These are phyloP conservation scores for Diadema setosum DNA, from an alignment of 35 echinoderm and acorn worm species.

Conservation along the genomic window DNA sequence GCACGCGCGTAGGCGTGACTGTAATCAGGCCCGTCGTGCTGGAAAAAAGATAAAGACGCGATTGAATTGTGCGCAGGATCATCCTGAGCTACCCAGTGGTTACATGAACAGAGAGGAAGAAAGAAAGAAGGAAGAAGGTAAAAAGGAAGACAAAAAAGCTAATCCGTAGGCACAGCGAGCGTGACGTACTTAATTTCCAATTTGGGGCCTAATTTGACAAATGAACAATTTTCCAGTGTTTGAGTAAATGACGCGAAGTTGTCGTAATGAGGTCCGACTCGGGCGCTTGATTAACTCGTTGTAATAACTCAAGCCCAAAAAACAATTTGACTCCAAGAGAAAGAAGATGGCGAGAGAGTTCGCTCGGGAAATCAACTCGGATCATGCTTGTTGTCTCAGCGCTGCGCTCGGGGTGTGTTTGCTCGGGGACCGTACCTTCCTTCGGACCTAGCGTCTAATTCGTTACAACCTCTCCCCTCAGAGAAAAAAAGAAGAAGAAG, in stretches of 20 bases:
- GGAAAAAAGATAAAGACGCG: neutral
- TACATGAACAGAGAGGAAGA: neutral
- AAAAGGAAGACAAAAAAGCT: neutral
- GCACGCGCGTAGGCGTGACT: neutral
- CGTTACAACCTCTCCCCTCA: neutral
- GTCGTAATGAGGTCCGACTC: constrained; percentile 20
- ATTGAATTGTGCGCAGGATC: neutral
- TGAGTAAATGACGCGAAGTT: constrained; percentile 5
- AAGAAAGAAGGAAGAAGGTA: too few species aligned
- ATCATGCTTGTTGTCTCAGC: constrained; percentile 10
- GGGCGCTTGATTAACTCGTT: constrained; percentile 16
- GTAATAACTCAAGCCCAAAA: constrained; percentile 20
- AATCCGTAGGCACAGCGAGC: neutral
- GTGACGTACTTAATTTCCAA: constrained; percentile 35
- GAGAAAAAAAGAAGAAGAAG: too few species aligned
- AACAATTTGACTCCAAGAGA: neutral
- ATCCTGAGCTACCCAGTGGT: neutral
- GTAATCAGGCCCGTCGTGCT: neutral
- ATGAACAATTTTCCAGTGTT: constrained; percentile 27
- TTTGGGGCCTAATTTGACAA: constrained; percentile 21
- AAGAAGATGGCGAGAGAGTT: neutral
- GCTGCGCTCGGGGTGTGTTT: neutral
- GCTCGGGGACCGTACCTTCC: neutral
- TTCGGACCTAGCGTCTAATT: neutral
- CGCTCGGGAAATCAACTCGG: constrained; percentile 13